Evolutionary conservation across 1,140 invertebrate genomes (phyloP), one percentile per base, ranked within the genome.

Genomic region (Drosophila melanica): DNA sequence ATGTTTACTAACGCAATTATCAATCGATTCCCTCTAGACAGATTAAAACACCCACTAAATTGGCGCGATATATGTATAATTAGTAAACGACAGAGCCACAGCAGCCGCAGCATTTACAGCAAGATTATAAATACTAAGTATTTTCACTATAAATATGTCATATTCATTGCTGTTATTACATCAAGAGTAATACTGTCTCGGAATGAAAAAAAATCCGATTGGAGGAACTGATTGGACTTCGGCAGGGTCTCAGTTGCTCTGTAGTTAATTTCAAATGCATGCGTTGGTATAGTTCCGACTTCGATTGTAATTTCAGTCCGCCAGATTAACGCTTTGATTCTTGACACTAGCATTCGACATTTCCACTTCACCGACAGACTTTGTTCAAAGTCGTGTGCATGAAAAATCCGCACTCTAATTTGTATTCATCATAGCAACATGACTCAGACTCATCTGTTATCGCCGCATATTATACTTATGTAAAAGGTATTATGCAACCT

Each of bases 391-490:
- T 51, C 55, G 33, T 47, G 2, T 10, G 9, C 50, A n/a, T 16
- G 18, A n/a, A 18, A 16, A 30, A 33, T 20, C 12, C 42, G 27
- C 42, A 59, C 20, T 39, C 27, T 10, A n/a, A 23, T 50, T 20
- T 30, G 39, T 35, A 10, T 30, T 27, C 27, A 27, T 27, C 27
- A 27, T 5, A 27, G 27, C 27, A 27, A 5, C 5, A 35, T 35
- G 33, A 35, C 33, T n/a, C 51, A 59, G 75, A 66, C 14, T 72
- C 53, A 71, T 42, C 39, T 16, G 23, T 37, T 48, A 41, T 55
- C 55, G 37, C 58, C 55, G 8, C 33, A 23, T 62, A 59, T 65
- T 58, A 30, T n/a, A 57, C 35, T 75, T 79, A 75, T 79, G 59
- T 57, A 72, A 66, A 23, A 18, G 0, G 33, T 35, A 35, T 35